phyloP scores from a whole-genome alignment of 2,797 vertebrate genomes.

The Erpetoichthys calabaricus region DNA sequence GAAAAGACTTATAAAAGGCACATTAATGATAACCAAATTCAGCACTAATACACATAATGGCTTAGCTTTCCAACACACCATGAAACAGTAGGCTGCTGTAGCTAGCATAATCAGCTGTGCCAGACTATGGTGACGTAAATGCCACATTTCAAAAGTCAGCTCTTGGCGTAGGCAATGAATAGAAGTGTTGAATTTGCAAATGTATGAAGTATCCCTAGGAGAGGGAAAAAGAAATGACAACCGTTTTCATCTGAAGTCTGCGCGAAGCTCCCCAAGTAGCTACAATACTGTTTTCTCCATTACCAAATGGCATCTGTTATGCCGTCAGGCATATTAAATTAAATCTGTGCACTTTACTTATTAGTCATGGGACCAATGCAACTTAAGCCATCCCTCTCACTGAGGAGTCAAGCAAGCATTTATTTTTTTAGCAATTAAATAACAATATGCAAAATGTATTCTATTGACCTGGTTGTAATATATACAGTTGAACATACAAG shows the following conservation, averaged over 20 bases:
- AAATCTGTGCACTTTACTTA: not conserved
- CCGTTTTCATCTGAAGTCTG: conserved; percentile 3
- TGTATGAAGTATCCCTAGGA: too few species aligned
- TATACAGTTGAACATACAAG: too few species aligned
- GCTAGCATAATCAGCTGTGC: too few species aligned
- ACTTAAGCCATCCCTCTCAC: not conserved
- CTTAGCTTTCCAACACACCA: too few species aligned
- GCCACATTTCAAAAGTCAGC: too few species aligned
- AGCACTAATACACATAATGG: too few species aligned
- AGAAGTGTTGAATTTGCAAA: too few species aligned
- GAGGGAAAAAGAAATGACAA: not conserved
- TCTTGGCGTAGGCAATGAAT: too few species aligned
- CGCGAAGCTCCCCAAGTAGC: not conserved
- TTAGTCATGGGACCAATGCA: not conserved
- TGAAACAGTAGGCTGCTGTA: too few species aligned
- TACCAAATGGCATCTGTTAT: conserved; percentile 10
- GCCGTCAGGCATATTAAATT: not conserved
- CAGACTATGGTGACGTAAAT: too few species aligned
- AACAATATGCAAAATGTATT: not conserved
- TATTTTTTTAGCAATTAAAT: not conserved
- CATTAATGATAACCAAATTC: too few species aligned
- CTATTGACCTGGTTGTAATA: not conserved
- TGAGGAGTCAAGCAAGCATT: not conserved
- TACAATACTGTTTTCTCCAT: not conserved
- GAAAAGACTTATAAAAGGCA: too few species aligned